Evolutionary conservation across 1,140 invertebrate species (phyloP), one percentile per base, ranked within the genome.

Genomic region (Meloidogyne chitwoodi): DNA sequence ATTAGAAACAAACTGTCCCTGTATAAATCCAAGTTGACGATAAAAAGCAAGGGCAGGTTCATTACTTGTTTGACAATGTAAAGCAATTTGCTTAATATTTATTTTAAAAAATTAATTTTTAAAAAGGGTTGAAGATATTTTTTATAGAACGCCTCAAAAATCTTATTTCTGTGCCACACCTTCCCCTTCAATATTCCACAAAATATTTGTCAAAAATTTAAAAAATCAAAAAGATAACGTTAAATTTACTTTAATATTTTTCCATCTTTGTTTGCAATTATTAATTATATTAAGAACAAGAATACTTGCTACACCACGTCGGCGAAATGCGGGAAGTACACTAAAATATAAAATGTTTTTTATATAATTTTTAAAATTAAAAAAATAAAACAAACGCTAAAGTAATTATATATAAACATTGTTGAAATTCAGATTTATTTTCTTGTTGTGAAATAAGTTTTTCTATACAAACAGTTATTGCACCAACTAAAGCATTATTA

Each of bases 51-150:
- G 31, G 1, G 68, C 68, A 26, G 68, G 16, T 70, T 48, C 19
- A 70, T 70, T 70, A 26, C 24, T 10, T 61, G 34, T n/a, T 31
- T 70, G 68, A 44, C 68, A 70, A 61, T 70, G 68, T 29, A 70
- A 70, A 19, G 61, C 19, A 31, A 70, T 70, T n/a, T 41, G 24
- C 68, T 70, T 16, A 56, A 56, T n/a, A 56, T 41, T 34, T 34
- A 34, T 34, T 34, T 41, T 41, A 12, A 41, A 41, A 12, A 12
- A 11, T 41, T 41, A 11, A 11, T 41, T 12, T 12, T 11, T 10
- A 41, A 41, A 41, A 41, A 11, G 6, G 11, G 2, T 41, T 41
- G 11, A 10, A 41, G 14, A 41, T n/a, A n/a, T n/a, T 11, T 11
- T 10, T 41, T 41, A 34, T 34, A 34, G 10, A 34, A 12, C 11